Evolutionary conservation across 2,888 invertebrate genomes (phyloP).

Genomic region (Epirrhoe alternata): DNA sequence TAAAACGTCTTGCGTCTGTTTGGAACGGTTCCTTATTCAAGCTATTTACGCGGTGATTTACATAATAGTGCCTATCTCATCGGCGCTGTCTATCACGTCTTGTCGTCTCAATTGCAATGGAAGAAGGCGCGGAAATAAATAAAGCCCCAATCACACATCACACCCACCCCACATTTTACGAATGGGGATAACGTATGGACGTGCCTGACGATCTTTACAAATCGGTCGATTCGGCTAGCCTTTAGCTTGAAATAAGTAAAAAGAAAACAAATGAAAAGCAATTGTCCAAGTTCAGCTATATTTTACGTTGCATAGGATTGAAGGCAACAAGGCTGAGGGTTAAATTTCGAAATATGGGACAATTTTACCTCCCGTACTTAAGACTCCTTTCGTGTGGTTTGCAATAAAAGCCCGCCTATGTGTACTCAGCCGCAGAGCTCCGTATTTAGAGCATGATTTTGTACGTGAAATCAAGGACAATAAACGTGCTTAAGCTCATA

Average conservation of each 20-base stretch:
- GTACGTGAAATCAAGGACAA: slow-evolving; percentile 62
- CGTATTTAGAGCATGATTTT: slow-evolving; percentile 73
- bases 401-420: slow-evolving; percentile 64
- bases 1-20: slow-evolving; percentile 69
- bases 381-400: slow-evolving; percentile 68
- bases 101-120: slow-evolving; percentile 36
- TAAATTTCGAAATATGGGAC: slow-evolving; percentile 31
- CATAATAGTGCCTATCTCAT: slow-evolving; percentile 42
- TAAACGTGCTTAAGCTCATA: slow-evolving; percentile 44
- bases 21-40: slow-evolving; percentile 58
- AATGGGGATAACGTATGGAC: not conserved
- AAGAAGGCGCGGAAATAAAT: slow-evolving; percentile 36
- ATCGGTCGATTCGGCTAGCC: not conserved
- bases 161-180: not conserved
- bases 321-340: slow-evolving; percentile 8
- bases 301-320: slow-evolving; percentile 10
- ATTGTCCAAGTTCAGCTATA: slow-evolving; percentile 7
- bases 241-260: not conserved
- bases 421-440: slow-evolving; percentile 57
- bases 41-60: slow-evolving; percentile 43
- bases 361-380: slow-evolving; percentile 49
- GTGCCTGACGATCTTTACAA: not conserved
- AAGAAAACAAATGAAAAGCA: not conserved
- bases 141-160: slow-evolving; percentile 2
- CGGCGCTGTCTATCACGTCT: slow-evolving; percentile 37